Percentiles rank a stretch among this genome's conserved stretches.
Evolutionary conservation across 2,797 vertebrate genomes (phyloP).

Genomic region (Melanogrammus aeglefinus): DNA sequence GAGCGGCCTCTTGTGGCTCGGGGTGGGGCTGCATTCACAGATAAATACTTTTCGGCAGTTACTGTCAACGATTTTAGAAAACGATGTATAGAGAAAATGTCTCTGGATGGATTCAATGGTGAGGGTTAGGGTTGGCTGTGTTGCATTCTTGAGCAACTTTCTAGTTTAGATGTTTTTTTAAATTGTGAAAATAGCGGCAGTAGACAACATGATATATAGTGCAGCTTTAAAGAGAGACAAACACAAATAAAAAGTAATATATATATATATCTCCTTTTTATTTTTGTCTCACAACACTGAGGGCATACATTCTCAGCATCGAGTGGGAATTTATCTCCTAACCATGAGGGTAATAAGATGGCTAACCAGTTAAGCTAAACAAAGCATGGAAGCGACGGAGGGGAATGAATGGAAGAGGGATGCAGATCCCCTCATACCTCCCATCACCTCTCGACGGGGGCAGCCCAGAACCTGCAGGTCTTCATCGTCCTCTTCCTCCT

Average conservation of each 20-base stretch:
- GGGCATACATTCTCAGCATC: neutral
- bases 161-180: no score
- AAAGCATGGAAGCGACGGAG: neutral
- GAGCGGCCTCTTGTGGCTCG: no score
- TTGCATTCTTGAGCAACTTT: no score
- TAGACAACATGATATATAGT: no score
- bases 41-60: no score
- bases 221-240: neutral
- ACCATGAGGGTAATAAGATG: neutral
- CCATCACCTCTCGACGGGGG: constrained; percentile 43
- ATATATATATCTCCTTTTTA: neutral
- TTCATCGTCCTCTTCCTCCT: constrained; percentile 49
- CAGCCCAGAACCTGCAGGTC: constrained; percentile 62
- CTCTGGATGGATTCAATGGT: no score
- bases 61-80: no score
- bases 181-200: no score
- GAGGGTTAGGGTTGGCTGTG: no score
- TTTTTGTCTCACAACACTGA: neutral
- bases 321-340: neutral
- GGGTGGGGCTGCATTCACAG: no score
- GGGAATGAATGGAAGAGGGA: neutral
- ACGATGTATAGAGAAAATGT: no score
- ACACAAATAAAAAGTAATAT: no score
- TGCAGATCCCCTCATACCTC: constrained; percentile 8
- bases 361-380: neutral